Conservation (phyloP, 1,140 invertebrate species). For the Latrodectus geometricus region DNA sequence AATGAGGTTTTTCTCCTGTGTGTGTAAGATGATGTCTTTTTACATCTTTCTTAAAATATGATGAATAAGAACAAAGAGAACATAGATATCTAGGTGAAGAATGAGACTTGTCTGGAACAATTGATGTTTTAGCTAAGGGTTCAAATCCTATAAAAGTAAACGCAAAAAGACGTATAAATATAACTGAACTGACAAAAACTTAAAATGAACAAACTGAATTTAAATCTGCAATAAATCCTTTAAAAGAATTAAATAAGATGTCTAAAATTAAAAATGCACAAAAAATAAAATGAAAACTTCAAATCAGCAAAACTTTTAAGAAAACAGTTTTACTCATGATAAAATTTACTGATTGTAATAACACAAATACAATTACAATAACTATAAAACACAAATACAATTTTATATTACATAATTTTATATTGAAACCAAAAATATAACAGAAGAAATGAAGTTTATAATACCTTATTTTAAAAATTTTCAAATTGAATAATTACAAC, state of each 20-base stretch:
- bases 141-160: not conserved
- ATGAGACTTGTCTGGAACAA: not conserved
- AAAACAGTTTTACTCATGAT: too few species aligned
- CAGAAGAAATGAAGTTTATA: too few species aligned
- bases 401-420: too few species aligned
- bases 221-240: not conserved
- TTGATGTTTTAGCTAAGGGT: not conserved
- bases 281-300: too few species aligned
- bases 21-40: slow-evolving; percentile 32
- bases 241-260: not conserved
- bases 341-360: too few species aligned
- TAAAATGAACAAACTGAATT: not conserved
- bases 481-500: too few species aligned
- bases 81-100: slow-evolving; percentile 4
- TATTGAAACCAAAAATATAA: too few species aligned
- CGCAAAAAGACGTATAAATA: not conserved
- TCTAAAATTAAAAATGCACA: too few species aligned
- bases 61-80: slow-evolving; percentile 5
- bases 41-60: slow-evolving; percentile 5
- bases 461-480: too few species aligned
- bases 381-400: too few species aligned
- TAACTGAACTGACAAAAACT: not conserved
- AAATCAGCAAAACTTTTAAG: too few species aligned
- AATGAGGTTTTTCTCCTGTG: slow-evolving; percentile 27
- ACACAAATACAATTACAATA: too few species aligned